Evolutionary conservation across 2,888 invertebrate genomes (phyloP).

Genomic region (Andrena bicolor): DNA sequence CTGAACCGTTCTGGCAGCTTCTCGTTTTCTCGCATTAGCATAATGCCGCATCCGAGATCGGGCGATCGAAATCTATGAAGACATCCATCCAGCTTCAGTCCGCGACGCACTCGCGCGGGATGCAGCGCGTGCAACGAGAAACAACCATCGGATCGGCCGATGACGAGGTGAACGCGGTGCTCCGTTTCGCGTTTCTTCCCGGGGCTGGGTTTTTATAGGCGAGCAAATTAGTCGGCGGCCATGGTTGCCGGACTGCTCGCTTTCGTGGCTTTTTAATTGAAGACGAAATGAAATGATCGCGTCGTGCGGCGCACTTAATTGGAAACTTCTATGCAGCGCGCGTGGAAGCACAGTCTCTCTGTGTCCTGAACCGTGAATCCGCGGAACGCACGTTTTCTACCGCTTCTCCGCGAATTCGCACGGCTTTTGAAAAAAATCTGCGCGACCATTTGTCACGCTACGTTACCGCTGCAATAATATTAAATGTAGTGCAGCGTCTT

Average conservation of each 20-base stretch:
- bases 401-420: background rate
- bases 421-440: background rate
- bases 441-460: background rate
- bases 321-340: constrained; percentile 76
- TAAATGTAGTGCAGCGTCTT: no score
- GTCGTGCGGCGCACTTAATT: constrained; percentile 69
- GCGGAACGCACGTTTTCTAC: constrained; percentile 70
- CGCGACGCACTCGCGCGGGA: background rate
- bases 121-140: background rate
- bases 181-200: background rate
- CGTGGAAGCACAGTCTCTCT: constrained; percentile 30
- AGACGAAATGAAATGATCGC: constrained; percentile 66
- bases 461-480: background rate
- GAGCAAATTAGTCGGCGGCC: constrained; percentile 16
- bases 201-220: background rate
- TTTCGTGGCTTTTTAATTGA: constrained; percentile 73
- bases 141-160: constrained; percentile 10
- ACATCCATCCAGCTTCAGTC: no score
- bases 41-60: no score
- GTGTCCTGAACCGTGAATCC: constrained; percentile 71
- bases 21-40: no score
- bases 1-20: no score
- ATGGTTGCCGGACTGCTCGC: constrained; percentile 44
- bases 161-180: constrained; percentile 16
- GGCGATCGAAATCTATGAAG: background rate